These are phyloP conservation scores for Melikaiella ostensackeni DNA, from an alignment of 2,888 invertebrate genomes.

Conservation along the genomic window DNA sequence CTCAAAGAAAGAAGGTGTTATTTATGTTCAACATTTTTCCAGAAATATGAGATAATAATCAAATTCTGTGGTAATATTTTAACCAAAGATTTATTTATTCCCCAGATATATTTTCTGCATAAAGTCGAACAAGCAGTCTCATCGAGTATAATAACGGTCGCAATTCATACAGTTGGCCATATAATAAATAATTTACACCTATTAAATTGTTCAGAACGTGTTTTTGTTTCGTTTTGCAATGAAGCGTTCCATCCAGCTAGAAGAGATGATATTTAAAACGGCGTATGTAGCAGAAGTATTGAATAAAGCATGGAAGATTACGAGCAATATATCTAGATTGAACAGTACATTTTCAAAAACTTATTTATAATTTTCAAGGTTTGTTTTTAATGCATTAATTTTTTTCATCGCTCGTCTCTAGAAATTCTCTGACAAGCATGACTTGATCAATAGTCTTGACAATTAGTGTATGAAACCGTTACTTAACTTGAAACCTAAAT, in stretches of 20 bases:
- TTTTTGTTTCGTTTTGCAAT: constrained; percentile 30
- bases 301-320: constrained; percentile 16
- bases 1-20: too few relatives aligned
- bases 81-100: constrained; percentile 37
- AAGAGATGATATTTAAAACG: constrained; percentile 44
- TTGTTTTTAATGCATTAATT: neutral
- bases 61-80: neutral
- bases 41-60: neutral
- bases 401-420: neutral
- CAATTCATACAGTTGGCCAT: constrained; percentile 41
- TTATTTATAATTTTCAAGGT: constrained; percentile 8
- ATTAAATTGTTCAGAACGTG: constrained; percentile 42
- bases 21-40: neutral
- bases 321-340: constrained; percentile 15
- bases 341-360: constrained; percentile 30
- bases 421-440: constrained; percentile 1
- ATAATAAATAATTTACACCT: constrained; percentile 42
- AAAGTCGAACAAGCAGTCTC: constrained; percentile 51
- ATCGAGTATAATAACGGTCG: constrained; percentile 45
- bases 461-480: neutral
- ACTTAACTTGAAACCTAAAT: constrained; percentile 15
- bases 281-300: constrained; percentile 12
- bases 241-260: constrained; percentile 54
- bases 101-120: constrained; percentile 41
- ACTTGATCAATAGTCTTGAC: constrained; percentile 11